Base-by-base conservation (phyloP, 2,888 invertebrate species). In the Watsonalla binaria region DNA sequence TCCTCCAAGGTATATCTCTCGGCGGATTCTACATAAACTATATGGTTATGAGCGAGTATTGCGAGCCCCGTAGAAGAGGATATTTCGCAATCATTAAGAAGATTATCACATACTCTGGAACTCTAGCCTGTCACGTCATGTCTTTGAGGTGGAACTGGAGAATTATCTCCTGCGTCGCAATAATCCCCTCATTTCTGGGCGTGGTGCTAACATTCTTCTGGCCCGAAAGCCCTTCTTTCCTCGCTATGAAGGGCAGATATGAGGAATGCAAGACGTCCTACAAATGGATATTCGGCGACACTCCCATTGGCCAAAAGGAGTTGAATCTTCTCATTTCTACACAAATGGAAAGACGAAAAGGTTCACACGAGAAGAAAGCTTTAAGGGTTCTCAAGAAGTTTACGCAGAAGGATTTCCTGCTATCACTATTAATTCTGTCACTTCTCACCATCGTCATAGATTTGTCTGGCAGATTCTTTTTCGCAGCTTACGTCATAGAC, bases 191-290 rank as follows among this genome's bases (percentile, higher is more conserved):
- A 9, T 33, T 60, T 2, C 0, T 65, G 0, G 52, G 70, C 0
- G 51, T 70, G 0, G 13, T 75, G 0, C 6, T 74, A 13, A 69
- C 74, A 0, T 53, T 64, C 0, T 65, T 70, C n/a, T 81, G 78
- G 74, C 70, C 72, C 0, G 82, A 82, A 53, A 82, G 80, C 42
- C 82, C 80, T 0, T 66, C 73, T 0, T 73, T 59, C 53, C 62
- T 74, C 9, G 82, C 78, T 0, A 57, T 74, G 56, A 76, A 67
- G 55, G 79, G 78, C 5, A 65, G 63, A 34, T 77, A 68, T 55
- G 60, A 61, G 4, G 77, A 79, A 11, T 78, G 76, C 51, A 59
- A 68, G 24, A 59, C 63, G 47, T 63, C 78, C 0, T 76, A 70
- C 51, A 51, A 52, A 5, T 82, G 74, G 71, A 55, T 80, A 0